Conservation (phyloP, 2,113 vertebrate genomes). For the Gyps fulvus region DNA sequence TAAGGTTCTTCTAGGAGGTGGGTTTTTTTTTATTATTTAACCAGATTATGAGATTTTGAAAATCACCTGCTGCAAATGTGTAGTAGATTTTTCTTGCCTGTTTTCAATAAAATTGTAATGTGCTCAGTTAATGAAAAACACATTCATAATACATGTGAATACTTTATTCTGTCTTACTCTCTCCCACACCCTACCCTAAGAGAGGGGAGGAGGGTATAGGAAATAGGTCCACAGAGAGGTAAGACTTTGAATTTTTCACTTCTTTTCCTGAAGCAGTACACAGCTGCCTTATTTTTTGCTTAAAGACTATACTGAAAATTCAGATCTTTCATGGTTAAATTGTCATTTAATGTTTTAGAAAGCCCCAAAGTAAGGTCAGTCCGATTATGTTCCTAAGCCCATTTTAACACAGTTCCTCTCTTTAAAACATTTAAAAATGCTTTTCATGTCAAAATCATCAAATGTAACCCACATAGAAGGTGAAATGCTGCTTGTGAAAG, state of each 20-base stretch:
- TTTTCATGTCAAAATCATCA: conserved; percentile 22
- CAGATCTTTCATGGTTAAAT: background rate
- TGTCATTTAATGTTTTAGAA: conserved; percentile 1
- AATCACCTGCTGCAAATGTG: background rate
- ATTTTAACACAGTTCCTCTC: background rate
- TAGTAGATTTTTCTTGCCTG: background rate
- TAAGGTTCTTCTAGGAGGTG: background rate
- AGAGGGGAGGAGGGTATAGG: background rate
- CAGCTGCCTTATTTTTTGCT: background rate
- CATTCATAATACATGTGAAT: background rate
- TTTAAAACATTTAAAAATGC: background rate
- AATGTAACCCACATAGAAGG: background rate
- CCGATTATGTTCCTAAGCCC: background rate
- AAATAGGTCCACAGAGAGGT: background rate
- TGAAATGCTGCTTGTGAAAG: conserved; percentile 3
- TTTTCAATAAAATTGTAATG: background rate
- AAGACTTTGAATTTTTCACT: background rate
- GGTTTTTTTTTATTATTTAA: background rate
- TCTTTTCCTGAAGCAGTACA: background rate
- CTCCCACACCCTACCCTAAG: background rate
- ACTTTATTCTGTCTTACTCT: background rate
- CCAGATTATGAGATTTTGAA: background rate
- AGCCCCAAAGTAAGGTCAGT: background rate
- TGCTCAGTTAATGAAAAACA: background rate
- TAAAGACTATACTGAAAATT: background rate